Base-by-base conservation (phyloP, 1,140 invertebrate genomes). In the Portunus trituberculatus region DNA sequence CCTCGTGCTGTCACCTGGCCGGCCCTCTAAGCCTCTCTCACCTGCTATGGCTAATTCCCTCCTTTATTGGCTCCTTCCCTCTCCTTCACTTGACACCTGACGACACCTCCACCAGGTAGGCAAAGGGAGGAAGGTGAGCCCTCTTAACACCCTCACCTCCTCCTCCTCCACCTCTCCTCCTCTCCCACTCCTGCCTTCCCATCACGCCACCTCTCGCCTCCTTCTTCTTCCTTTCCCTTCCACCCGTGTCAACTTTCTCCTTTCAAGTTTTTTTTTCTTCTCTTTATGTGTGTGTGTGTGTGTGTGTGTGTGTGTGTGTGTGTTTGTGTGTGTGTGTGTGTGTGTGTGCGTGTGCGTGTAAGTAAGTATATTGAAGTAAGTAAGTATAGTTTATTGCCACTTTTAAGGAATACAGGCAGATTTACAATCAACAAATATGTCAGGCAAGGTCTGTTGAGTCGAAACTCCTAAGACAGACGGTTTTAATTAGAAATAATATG, bases 31-130 rank as follows among this genome's bases (percentile, higher is more conserved):
- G 31, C 84, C 84, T 28, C 39, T 46, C 31, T 87, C 39, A 46
- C 31, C 39, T 48, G 39, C 48, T 67, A 48, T 32, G n/a, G 31
- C 90, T 39, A 28, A 39, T 59, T 31, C 90, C 46, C 90, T 67
- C 48, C 32, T 39, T 91, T 59, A 29, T n/a, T 91, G 32, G 32
- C 89, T 91, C 45, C n/a, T 46, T 90, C 88, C 46, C 88, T 90
- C 88, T 90, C 46, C 46, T 48, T 52, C 90, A 76, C 12, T n/a
- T n/a, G 67, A 76, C 67, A 76, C 67, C 67, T 76, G 67, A 76
- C 67, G 67, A 76, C 67, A 76, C 67, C 67, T 76, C 67, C 67
- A 25, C 20, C 67, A 76, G 67, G 67, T 76, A 76, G 67, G 67
- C 67, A 76, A n/a, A 76, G 67, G 67, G 8, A 76, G 67, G 67